These are phyloP conservation scores for Aporophyla lueneburgensis DNA, from an alignment of 2,888 invertebrate species.

Conservation along the genomic window DNA sequence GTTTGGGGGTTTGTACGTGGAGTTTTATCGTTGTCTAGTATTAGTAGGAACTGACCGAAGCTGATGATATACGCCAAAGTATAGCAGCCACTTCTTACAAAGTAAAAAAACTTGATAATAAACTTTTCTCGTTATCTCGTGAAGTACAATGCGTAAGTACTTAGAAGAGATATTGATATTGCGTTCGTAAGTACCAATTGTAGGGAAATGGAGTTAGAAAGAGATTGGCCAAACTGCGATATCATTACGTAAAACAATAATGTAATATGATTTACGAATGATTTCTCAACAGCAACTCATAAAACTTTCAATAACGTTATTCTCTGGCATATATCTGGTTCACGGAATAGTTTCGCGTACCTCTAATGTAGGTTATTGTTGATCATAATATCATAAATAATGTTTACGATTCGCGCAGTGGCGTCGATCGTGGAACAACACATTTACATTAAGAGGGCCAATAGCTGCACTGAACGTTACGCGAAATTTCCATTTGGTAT, in stretches of 20 bases:
- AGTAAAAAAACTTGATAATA: slow-evolving; percentile 63
- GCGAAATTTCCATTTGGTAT: slow-evolving; percentile 83
- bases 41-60: slow-evolving; percentile 25
- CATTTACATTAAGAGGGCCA: slow-evolving; percentile 82
- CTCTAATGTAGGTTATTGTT: slow-evolving; percentile 41
- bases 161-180: slow-evolving; percentile 68
- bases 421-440: slow-evolving; percentile 72
- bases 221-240: slow-evolving; percentile 45
- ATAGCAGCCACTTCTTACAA: slow-evolving; percentile 37
- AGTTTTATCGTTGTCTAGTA: slow-evolving; percentile 45
- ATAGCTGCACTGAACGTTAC: slow-evolving; percentile 76
- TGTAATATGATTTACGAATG: slow-evolving; percentile 33
- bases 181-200: slow-evolving; percentile 65
- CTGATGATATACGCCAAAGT: slow-evolving; percentile 26
- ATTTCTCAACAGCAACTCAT: slow-evolving; percentile 26
- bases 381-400: slow-evolving; percentile 54
- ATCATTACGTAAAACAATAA: slow-evolving; percentile 52
- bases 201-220: slow-evolving; percentile 59
- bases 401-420: slow-evolving; percentile 39
- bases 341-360: slow-evolving; percentile 41
- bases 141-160: slow-evolving; percentile 64
- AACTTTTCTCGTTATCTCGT: slow-evolving; percentile 69
- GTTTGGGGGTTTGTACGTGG: slow-evolving; percentile 50
- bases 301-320: slow-evolving; percentile 3
- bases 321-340: slow-evolving; percentile 10